phyloP scores from a whole-genome alignment of 2,888 invertebrate species.

The Aphelenchoides bicaudatus region DNA sequence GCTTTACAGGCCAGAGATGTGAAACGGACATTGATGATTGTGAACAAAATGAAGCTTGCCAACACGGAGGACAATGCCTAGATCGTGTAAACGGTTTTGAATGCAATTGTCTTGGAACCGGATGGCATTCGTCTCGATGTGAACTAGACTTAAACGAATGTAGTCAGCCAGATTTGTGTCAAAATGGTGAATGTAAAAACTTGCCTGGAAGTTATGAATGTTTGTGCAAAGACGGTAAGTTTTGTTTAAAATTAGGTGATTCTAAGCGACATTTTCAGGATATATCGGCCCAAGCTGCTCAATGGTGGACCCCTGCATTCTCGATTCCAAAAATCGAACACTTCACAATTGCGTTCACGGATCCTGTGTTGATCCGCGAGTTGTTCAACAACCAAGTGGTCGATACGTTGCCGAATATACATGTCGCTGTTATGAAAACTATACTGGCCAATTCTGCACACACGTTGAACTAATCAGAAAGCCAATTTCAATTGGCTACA shows the following conservation, averaged over 20 bases:
- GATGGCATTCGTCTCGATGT: conserved; percentile 49
- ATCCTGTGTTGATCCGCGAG: conserved; percentile 33
- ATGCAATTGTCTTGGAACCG: conserved; percentile 50
- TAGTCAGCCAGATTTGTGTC: conserved; percentile 28
- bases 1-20: conserved; percentile 49
- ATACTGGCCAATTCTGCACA: no score
- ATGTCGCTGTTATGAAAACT: conserved; percentile 49
- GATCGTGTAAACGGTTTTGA: conserved; percentile 55
- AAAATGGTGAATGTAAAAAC: conserved; percentile 53
- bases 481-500: conserved; percentile 42
- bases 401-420: conserved; percentile 47
- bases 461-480: no score
- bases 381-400: conserved; percentile 30
- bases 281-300: no score
- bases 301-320: conserved; percentile 48
- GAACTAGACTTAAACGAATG: conserved; percentile 42
- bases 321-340: conserved; percentile 39
- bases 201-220: conserved; percentile 51
- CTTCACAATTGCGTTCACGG: conserved; percentile 45
- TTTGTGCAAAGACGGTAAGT: conserved; percentile 13
- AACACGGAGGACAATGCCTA: conserved; percentile 44
- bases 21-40: conserved; percentile 57
- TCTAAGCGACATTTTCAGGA: no score
- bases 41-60: conserved; percentile 39
- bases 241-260: conserved; percentile 11